These are phyloP conservation scores for Apolygus lucorum DNA, from an alignment of 1,140 invertebrate species.

Conservation along the genomic window DNA sequence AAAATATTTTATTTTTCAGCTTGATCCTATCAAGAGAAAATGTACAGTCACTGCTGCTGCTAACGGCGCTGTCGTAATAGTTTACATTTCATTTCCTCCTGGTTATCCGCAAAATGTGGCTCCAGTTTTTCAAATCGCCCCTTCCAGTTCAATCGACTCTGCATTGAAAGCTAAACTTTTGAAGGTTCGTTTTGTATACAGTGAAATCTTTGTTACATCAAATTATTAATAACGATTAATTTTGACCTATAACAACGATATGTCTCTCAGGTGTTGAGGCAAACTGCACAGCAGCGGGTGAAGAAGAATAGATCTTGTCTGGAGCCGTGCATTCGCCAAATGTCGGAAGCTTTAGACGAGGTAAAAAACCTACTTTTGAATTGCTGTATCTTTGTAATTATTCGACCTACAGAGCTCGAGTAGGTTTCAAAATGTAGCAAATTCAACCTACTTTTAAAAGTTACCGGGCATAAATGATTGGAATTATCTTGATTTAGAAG, in stretches of 20 bases:
- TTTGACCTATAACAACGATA: constrained; percentile 18
- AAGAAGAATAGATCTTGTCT: constrained; percentile 68
- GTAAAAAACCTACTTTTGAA: too few species aligned
- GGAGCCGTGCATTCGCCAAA: constrained; percentile 66
- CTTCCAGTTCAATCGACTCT: constrained; percentile 51
- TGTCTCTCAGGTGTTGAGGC: constrained; percentile 49
- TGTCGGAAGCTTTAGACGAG: constrained; percentile 57
- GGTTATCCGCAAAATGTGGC: constrained; percentile 64
- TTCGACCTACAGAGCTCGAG: too few species aligned
- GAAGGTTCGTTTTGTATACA: constrained; percentile 50
- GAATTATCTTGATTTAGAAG: too few species aligned
- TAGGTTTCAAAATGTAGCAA: too few species aligned
- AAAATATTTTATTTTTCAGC: constrained; percentile 37
- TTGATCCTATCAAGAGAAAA: constrained; percentile 58
- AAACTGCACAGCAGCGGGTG: constrained; percentile 62
- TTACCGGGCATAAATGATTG: too few species aligned
- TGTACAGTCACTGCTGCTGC: constrained; percentile 65
- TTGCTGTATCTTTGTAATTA: too few species aligned
- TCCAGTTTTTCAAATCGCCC: constrained; percentile 62
- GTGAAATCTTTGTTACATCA: too few species aligned
- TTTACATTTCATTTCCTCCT: constrained; percentile 70
- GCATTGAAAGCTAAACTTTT: constrained; percentile 50
- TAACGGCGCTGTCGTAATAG: constrained; percentile 60
- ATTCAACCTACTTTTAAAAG: too few species aligned
- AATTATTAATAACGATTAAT: too few species aligned